Conservation (phyloP, 2,888 invertebrate genomes). For the Cheilosia vernalis region DNA sequence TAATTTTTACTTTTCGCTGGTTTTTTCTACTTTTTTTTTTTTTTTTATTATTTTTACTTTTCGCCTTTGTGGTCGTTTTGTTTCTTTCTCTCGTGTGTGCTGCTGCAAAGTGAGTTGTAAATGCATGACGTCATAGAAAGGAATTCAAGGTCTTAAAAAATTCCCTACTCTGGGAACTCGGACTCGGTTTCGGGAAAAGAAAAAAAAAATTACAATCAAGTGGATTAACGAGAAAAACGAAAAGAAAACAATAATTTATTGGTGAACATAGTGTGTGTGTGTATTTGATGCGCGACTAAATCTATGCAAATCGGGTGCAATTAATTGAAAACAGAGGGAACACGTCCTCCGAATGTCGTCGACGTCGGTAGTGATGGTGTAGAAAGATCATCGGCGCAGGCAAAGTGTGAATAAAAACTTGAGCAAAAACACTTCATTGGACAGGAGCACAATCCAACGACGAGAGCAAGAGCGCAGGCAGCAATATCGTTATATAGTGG, state of each 20-base stretch:
- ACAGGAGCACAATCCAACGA: background rate
- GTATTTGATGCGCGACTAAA: constrained; percentile 22
- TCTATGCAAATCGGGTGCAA: constrained; percentile 35
- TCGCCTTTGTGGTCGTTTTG: constrained; percentile 50
- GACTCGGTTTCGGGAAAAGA: constrained; percentile 8
- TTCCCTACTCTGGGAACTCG: constrained; percentile 1
- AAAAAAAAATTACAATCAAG: constrained; percentile 23
- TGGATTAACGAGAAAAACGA: background rate
- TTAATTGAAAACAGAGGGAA: constrained; percentile 33
- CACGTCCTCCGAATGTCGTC: constrained; percentile 34
- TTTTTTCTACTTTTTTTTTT: constrained; percentile 9
- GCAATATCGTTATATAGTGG: constrained; percentile 29
- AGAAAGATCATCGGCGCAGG: constrained; percentile 46
- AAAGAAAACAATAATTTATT: constrained; percentile 33
- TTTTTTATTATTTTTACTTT: constrained; percentile 59
- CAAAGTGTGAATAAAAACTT: constrained; percentile 37
- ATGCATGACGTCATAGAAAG: constrained; percentile 82
- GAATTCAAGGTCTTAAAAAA: constrained; percentile 82
- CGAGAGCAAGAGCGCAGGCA: constrained; percentile 25
- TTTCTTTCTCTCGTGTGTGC: constrained; percentile 51
- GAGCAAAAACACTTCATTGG: background rate
- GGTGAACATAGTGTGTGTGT: constrained; percentile 19
- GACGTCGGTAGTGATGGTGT: constrained; percentile 30
- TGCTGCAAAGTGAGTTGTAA: constrained; percentile 62
- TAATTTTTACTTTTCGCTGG: constrained; percentile 12